Base-by-base conservation (phyloP, 35 echinoderm and acorn worm species). In the Eucidaris tribuloides region DNA sequence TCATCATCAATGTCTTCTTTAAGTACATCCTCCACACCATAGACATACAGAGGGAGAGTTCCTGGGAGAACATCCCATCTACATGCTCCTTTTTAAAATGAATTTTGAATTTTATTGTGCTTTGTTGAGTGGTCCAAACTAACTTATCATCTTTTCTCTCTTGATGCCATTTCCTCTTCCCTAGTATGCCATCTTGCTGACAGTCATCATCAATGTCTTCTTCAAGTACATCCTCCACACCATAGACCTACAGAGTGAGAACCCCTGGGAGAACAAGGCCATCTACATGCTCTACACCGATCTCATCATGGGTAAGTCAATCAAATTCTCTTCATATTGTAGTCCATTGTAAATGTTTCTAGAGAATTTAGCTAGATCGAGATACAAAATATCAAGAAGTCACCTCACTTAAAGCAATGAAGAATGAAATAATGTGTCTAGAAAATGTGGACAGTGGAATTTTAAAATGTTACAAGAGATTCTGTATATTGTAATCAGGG, bases 251-350 rank as follows among this genome's bases (percentile, higher is more conserved):
- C 90, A 92, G 77, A 92, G 90, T 89, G 94, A 97, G 37, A 97
- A 92, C 49, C 94, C 94, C 32, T 97, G 94, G 94, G 94, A 97
- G 43, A 97, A 85, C 56, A 97, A 97, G 74, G 94, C 94, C 55
- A 90, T 97, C n/a, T 97, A 97, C 57, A 92, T 97, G 85, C 85
- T 97, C 11, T 97, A 97, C 66, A 97, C 94, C 25, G 94, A 97
- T 38, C 94, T 97, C 36, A 84, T 97, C 30, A 92, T 97, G 94
- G 90, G 94, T 97, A 83, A 97, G 94, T 33, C n/a, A n/a, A n/a
- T 3, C 19, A 7, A 5, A 3, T 3, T 62, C 4, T 31, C 4
- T 4, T 5, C 33, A 27, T 62, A 18, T 62, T 62, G 4, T 3
- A 31, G 4, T 31, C 18, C 33, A 27, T 3, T 62, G 59, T 4